Conservation (phyloP, 92 coral and sea anemone species). For the Zoanthus solanderi region DNA sequence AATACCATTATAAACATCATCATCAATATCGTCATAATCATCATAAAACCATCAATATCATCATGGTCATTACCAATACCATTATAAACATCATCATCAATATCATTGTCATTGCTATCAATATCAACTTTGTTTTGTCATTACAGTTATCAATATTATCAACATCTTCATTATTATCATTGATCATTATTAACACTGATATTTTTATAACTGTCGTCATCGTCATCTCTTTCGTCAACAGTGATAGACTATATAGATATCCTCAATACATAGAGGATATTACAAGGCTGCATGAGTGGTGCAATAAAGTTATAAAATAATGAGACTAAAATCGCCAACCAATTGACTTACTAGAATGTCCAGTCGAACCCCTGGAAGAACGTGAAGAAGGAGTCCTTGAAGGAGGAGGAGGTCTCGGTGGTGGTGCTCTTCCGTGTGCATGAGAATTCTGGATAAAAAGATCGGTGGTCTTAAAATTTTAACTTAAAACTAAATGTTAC, state of each 20-base stretch:
- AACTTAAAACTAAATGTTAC: too few species aligned
- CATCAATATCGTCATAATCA: not conserved
- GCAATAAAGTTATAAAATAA: not conserved
- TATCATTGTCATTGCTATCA: not conserved
- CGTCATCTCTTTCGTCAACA: not conserved
- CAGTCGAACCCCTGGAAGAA: slow-evolving; percentile 53
- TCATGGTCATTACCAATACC: not conserved
- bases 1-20: not conserved
- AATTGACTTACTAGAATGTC: slow-evolving; percentile 70
- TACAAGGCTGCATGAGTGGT: too few species aligned
- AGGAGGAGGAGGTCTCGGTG: slow-evolving; percentile 93
- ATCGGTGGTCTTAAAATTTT: not conserved
- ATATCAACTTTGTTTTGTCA: too few species aligned
- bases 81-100: not conserved
- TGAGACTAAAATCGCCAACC: not conserved
- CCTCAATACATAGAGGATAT: too few species aligned
- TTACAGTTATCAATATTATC: not conserved
- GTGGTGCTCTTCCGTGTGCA: slow-evolving; percentile 63
- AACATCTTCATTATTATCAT: not conserved
- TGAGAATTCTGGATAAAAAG: not conserved
- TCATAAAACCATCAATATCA: not conserved
- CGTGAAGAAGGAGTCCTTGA: slow-evolving; percentile 62
- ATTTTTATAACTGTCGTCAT: not conserved
- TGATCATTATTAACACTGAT: not conserved
- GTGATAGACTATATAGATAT: too few species aligned